Conservation (phyloP, 2,113 vertebrate genomes). For the Sarotherodon lohbergeri region DNA sequence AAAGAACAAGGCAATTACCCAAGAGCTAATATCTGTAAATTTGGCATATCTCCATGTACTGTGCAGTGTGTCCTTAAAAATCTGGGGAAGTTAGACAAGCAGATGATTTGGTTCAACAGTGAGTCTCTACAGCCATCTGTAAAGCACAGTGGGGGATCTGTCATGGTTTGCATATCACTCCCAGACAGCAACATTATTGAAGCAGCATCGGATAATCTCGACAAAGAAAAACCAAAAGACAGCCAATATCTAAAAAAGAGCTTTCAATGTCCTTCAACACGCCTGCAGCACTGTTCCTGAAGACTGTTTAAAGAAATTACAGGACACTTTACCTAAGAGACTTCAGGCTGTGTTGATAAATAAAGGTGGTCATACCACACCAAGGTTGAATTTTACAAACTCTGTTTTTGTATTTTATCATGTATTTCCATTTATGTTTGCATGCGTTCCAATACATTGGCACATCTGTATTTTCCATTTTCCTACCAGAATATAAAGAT, state of each 20-base stretch:
- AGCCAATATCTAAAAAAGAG: background rate
- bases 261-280: background rate
- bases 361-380: background rate
- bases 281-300: background rate
- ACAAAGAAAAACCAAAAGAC: background rate
- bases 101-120: background rate
- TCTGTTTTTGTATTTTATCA: background rate
- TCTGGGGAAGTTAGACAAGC: background rate
- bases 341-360: background rate
- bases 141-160: background rate
- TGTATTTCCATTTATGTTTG: background rate
- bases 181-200: background rate
- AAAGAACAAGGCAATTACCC: background rate
- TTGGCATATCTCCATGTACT: fast-evolving
- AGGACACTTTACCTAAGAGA: background rate
- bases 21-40: background rate
- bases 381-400: background rate
- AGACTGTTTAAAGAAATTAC: background rate
- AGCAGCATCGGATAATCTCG: background rate
- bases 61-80: background rate
- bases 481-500: background rate
- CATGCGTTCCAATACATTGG: background rate
- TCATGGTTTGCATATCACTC: background rate
- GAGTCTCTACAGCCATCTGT: background rate
- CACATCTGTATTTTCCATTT: background rate